phyloP scores from a whole-genome alignment of 2,113 vertebrate genomes.

The Cisticola juncidis region DNA sequence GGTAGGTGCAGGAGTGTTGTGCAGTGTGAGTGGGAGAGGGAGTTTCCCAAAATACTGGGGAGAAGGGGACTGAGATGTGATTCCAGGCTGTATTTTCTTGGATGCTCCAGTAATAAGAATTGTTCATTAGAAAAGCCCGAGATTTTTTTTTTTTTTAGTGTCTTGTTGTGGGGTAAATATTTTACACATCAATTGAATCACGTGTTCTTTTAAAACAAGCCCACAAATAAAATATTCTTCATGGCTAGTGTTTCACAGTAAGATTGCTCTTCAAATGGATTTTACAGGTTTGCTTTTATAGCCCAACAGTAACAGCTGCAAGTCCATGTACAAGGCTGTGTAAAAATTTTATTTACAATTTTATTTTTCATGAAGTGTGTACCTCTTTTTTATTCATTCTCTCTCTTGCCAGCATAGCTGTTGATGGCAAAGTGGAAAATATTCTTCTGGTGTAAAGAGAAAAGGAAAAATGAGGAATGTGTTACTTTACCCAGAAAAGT shows the following conservation, averaged over 20 bases:
- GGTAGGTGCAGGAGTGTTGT: not conserved
- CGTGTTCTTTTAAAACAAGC: not conserved
- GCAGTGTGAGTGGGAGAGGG: not conserved
- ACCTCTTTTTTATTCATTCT: not conserved
- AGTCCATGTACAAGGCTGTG: not conserved
- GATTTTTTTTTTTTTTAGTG: not conserved
- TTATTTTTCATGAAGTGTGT: not conserved
- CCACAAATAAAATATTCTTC: not conserved
- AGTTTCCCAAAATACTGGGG: not conserved
- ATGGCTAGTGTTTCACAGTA: not conserved
- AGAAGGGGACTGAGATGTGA: not conserved
- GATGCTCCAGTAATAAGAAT: not conserved
- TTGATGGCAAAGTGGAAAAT: not conserved
- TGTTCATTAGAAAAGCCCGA: not conserved
- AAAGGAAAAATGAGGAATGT: not conserved
- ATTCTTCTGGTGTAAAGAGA: not conserved
- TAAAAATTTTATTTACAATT: slow-evolving; percentile 29
- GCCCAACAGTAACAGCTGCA: not conserved
- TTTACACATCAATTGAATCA: not conserved
- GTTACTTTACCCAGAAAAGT: not conserved
- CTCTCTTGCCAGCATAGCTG: not conserved
- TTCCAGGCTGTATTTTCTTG: not conserved
- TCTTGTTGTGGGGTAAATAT: not conserved
- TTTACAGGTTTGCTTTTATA: not conserved
- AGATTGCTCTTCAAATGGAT: not conserved